A percentile compares a stretch with the other conserved stretches of the same genome.
These are phyloP conservation scores for Papilio aristodemus DNA, from an alignment of 1,140 invertebrate genomes.

Conservation along the genomic window DNA sequence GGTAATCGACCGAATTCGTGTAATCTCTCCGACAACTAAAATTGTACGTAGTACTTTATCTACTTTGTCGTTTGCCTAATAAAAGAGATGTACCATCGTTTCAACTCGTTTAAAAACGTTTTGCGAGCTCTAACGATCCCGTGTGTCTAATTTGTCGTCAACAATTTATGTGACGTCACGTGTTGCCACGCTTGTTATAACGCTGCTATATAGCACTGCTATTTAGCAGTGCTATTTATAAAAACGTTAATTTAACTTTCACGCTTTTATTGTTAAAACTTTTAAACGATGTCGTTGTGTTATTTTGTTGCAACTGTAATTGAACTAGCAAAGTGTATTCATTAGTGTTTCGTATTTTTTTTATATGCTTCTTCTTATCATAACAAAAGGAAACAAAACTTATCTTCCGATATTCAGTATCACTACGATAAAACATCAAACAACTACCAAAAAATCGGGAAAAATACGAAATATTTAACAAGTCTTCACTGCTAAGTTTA, in stretches of 20 bases:
- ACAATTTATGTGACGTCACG: conserved; percentile 27
- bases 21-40: conserved; percentile 11
- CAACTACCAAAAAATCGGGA: too few relatives aligned
- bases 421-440: too few relatives aligned
- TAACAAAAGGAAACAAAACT: too few relatives aligned
- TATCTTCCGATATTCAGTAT: too few relatives aligned
- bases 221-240: too few relatives aligned
- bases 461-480: too few relatives aligned
- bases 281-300: not conserved
- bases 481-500: too few relatives aligned
- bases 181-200: conserved; percentile 19
- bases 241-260: conserved; percentile 6
- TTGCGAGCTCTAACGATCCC: conserved; percentile 27
- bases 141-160: conserved; percentile 31
- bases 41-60: conserved; percentile 21
- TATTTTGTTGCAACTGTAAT: not conserved
- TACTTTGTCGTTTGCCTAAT: conserved; percentile 28
- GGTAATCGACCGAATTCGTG: not conserved
- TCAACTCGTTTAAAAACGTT: conserved; percentile 32
- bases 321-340: too few relatives aligned
- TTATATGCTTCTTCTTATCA: too few relatives aligned
- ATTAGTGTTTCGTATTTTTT: too few relatives aligned
- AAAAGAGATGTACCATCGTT: conserved; percentile 20
- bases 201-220: conserved; percentile 19
- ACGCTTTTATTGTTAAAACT: not conserved